These are phyloP conservation scores for Laspeyria flexula DNA, from an alignment of 2,888 invertebrate species.

Conservation along the genomic window DNA sequence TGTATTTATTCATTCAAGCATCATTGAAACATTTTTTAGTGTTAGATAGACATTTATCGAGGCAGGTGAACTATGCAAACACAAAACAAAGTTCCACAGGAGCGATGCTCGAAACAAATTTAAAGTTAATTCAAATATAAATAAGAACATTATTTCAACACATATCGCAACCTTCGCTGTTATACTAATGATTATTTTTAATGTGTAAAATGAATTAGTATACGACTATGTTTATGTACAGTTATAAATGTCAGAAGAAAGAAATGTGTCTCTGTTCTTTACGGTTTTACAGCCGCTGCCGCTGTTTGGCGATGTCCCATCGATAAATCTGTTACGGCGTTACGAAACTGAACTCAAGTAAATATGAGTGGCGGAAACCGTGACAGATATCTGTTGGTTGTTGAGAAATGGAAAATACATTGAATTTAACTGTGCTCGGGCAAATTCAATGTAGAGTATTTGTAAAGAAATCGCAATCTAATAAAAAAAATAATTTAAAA, in stretches of 20 bases:
- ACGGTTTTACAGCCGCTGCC: constrained; percentile 3
- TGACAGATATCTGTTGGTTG: neutral
- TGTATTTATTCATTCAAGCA: no score
- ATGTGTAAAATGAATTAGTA: constrained; percentile 5
- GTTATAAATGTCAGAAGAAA: constrained; percentile 8
- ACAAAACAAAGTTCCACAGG: no score
- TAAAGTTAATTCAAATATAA: no score
- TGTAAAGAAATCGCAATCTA: no score
- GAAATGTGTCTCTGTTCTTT: constrained; percentile 5
- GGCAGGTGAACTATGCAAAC: no score
- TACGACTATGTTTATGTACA: constrained; percentile 4
- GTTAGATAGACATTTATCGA: no score
- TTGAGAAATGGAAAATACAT: neutral
- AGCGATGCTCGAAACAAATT: no score
- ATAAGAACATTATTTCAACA: no score
- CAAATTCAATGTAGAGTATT: no score
- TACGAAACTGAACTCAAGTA: constrained; percentile 1
- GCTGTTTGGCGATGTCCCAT: constrained; percentile 6
- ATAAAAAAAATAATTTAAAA: no score
- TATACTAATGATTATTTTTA: constrained; percentile 5
- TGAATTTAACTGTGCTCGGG: no score
- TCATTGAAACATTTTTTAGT: no score
- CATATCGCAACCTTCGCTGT: neutral
- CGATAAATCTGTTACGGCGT: constrained; percentile 8
- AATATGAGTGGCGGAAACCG: neutral